Evolutionary conservation across 2,888 invertebrate species (phyloP), one percentile per base, ranked within the genome.

Genomic region (Callosobruchus maculatus): DNA sequence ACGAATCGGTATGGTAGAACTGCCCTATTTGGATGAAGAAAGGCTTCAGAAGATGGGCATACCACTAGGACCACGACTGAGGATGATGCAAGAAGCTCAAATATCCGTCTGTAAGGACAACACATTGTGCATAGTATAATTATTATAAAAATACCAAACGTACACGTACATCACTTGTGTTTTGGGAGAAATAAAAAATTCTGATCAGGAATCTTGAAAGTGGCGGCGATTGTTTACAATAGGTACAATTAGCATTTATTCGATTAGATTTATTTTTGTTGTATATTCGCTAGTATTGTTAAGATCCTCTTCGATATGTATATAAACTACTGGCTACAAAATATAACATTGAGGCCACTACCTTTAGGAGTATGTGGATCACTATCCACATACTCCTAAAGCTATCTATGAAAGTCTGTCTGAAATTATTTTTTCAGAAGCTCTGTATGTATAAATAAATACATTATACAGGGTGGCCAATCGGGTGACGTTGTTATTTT

Each of bases 21-120:
- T 97, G 75, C 97, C 97, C 0, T 97, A 96, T 88, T 89, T 97
- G 79, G 95, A 94, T 0, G 97, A 97, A 85, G 96, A 97, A 80
- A 90, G 95, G 74, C 89, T 97, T 4, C 92, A 95, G 80, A 95
- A 95, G 75, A 91, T 97, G 84, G 96, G 97, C 0, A 93, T 97
- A n/a, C 97, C 97, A 0, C 88, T 97, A 81, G 97, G 97, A 13
- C 97, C 97, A 0, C 87, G 97, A 78, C 90, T 96, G 83, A 90
- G 97, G 82, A 97, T 97, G 82, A 89, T 97, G 76, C 95, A 96
- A 87, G 97, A 97, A 85, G 95, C 95, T 30, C 91, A 92, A 83
- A 90, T 91, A 83, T 91, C 91, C 68, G 89, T 90, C 76, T 90
- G 90, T 84, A 90, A 82, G 88, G 93, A 88, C 85, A 91, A 90